Evolutionary conservation across 2,888 invertebrate species (phyloP), one percentile per base, ranked within the genome.

Genomic region (Nymphalis urticae): DNA sequence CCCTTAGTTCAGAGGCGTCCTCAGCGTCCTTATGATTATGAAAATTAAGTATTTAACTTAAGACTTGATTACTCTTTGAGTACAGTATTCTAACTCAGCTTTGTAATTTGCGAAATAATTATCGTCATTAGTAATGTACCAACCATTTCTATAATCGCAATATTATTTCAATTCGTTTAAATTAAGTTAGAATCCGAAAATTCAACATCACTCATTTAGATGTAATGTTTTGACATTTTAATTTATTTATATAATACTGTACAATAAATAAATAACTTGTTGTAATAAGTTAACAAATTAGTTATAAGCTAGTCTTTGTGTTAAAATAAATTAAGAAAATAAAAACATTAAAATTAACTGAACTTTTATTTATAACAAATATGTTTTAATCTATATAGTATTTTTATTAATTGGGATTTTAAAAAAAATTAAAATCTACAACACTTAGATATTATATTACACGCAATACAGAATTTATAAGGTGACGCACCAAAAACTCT

Each of bases 1-100:
- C 96, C 97, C 5, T 93, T 97, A 63, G 95, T 95, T 71, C 97
- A 97, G 83, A 94, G 97, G 81, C 94, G 97, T 79, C 97, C 97
- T 8, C 88, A 88, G 68, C 87, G 91, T 71, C 92, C 91, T 27
- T 91, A 88, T 74, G 91, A 92, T 69, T 91, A 90, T 73, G 90
- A 92, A 76, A 88, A 89, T 75, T 91, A 90, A 83, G 50, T 62
- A 53, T 56, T 54, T 56, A 56, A 47, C 19, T 36, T 62, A 64
- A 69, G 24, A 19, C 32, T 47, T 19, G 53, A 47, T 62, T 67
- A 62, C 62, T 62, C 48, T 54, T 62, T 60, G 50, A 27, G 66
- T 66, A 58, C 68, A 70, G 70, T 68, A 59, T 65, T 63, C 54
- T 61, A 69, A 64, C 53, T 56, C 62, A 62, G 64, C 61, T 71